Evolutionary conservation across 1,140 invertebrate genomes (phyloP).

Genomic region (Eumaeus atala): DNA sequence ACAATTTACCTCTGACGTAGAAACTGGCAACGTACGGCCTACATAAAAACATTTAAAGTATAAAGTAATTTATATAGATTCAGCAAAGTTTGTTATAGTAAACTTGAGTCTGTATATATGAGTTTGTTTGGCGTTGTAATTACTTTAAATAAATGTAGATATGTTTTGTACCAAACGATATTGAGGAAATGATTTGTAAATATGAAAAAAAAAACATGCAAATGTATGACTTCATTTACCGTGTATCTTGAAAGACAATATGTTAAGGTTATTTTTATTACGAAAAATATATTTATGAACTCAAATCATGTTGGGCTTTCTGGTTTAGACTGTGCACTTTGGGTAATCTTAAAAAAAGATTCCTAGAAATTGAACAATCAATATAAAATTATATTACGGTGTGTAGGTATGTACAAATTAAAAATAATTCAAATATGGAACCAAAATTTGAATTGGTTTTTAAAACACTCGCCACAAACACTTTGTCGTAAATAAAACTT

Average conservation of each 20-base stretch:
- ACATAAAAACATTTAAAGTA: not conserved
- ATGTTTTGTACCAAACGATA: slow-evolving; percentile 8
- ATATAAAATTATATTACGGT: no score
- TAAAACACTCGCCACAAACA: no score
- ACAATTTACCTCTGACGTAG: no score
- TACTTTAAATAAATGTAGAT: slow-evolving; percentile 3
- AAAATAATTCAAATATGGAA: no score
- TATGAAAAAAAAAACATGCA: not conserved
- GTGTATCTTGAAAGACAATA: slow-evolving; percentile 5
- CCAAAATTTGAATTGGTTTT: no score
- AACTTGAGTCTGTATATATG: not conserved
- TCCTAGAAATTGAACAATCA: no score
- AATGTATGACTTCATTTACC: not conserved
- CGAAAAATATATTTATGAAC: not conserved
- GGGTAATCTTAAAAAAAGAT: no score
- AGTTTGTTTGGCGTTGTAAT: slow-evolving; percentile 1
- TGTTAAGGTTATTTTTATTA: slow-evolving; percentile 5
- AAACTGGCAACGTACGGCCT: not conserved
- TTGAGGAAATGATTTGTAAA: slow-evolving; percentile 2
- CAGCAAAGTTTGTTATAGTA: not conserved
- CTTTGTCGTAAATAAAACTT: no score
- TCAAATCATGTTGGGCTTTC: not conserved
- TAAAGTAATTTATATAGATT: not conserved
- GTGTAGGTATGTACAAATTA: no score
- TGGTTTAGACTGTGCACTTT: not conserved